Base-by-base conservation (phyloP, 2,797 vertebrate genomes). In the Taeniopygia guttata region DNA sequence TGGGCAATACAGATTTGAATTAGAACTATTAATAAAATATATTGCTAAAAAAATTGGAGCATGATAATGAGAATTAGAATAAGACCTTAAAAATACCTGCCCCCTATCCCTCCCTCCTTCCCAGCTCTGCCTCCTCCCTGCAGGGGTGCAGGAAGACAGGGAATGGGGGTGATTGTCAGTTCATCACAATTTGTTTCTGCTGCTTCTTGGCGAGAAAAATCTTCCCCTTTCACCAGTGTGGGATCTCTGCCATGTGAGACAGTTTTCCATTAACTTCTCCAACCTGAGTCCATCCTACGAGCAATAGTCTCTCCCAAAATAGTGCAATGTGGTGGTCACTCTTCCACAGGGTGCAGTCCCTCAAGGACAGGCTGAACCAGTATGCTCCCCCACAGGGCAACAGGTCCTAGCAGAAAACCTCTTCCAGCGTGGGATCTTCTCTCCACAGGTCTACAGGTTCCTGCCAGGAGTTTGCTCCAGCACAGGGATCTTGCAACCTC, bases 171-270 rank as follows among this genome's bases (percentile, higher is more conserved):
- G 48, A 26, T 26, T 30, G 2, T 42, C 25, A 30, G 16, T 48
- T 48, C 34, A 17, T 54, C 16, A 26, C 13, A 48, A 21, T 15
- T 10, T 46, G 5, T 12, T 46, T 5, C 16, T 60, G 29, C 11
- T 34, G 7, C 29, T 30, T 8, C 23, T 1, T 77, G 11, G 1
- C 7, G 14, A 69, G 30, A 54, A 40, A 54, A 48, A 49, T 69
- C 11, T 11, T 74, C 26, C 11, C 26, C 11, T 9, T 11, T 9
- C 4, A 40, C 9, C 11, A 54, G 10, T 8, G 11, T 40, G 13
- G 13, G 4, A 4, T 40, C 11, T 11, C 17, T 48, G 11, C 11
- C 4, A 30, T 1, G 8, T 0, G 0, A 42, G 9, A 26, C 2
- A 30, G 2, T 26, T 54, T 30, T 77, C 29, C 34, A 26, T 54